These are phyloP conservation scores for Myiopsitta monachus DNA, from an alignment of 2,113 vertebrate genomes.

Conservation along the genomic window DNA sequence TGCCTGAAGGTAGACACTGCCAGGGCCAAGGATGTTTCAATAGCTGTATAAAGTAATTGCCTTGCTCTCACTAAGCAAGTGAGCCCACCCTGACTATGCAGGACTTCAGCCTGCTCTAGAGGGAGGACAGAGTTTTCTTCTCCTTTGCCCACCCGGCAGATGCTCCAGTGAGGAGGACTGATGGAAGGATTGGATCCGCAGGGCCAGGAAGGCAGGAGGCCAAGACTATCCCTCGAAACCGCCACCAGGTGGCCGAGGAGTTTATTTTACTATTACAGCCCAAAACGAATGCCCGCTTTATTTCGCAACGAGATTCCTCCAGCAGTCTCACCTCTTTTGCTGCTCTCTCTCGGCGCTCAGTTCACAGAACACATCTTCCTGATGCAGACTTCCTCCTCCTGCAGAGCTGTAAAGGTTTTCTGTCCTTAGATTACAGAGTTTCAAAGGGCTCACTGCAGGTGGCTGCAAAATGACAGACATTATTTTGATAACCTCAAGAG, in stretches of 20 bases:
- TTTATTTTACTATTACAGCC: background rate
- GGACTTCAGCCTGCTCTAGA: background rate
- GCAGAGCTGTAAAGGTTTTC: constrained; percentile 64
- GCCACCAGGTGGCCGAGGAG: constrained; percentile 27
- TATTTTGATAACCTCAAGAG: background rate
- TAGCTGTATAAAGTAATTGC: background rate
- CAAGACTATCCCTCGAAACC: background rate
- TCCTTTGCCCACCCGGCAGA: background rate
- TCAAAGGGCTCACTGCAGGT: constrained; percentile 10
- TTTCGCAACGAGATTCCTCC: background rate
- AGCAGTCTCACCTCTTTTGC: constrained; percentile 72
- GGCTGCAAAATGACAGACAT: constrained; percentile 27
- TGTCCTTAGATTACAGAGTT: constrained; percentile 31
- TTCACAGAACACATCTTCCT: constrained; percentile 69
- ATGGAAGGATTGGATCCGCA: background rate
- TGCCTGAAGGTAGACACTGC: background rate
- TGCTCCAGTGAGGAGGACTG: background rate
- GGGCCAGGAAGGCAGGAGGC: background rate
- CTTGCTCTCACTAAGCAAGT: background rate
- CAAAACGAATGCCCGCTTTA: background rate
- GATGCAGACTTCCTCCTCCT: constrained; percentile 41
- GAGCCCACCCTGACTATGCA: background rate
- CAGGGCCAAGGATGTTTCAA: background rate
- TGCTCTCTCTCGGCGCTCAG: constrained; percentile 68
- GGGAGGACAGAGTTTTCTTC: background rate